Evolutionary conservation across 2,888 invertebrate genomes (phyloP).

Genomic region (Macrophya annulata): DNA sequence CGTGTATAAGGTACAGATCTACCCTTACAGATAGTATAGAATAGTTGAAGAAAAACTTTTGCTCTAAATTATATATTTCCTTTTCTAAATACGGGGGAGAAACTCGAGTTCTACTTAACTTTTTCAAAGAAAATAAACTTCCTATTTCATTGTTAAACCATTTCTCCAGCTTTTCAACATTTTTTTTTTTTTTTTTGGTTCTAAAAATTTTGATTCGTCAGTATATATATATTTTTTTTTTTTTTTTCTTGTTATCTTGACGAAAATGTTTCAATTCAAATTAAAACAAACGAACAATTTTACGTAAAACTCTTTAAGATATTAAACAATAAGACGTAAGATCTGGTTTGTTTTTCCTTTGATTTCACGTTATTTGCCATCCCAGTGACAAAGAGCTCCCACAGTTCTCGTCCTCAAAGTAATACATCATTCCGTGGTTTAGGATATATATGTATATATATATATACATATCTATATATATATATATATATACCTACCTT

Average conservation of each 20-base stretch:
- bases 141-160: not conserved
- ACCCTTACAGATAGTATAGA: not conserved
- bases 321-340: conserved; percentile 7
- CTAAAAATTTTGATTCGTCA: no score
- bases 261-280: not conserved
- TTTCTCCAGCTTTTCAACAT: not conserved
- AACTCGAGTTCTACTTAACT: not conserved
- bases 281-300: not conserved
- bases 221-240: not conserved
- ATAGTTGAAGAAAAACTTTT: not conserved
- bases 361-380: conserved; percentile 31
- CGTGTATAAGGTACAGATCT: not conserved
- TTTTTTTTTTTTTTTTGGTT: no score
- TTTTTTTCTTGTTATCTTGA: not conserved
- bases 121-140: not conserved
- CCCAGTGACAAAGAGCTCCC: conserved; percentile 19
- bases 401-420: conserved; percentile 7
- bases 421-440: conserved; percentile 42
- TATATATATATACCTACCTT: not conserved
- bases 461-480: not conserved
- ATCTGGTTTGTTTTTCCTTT: conserved; percentile 7
- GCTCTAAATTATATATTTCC: not conserved
- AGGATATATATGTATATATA: not conserved
- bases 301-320: not conserved
- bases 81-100: not conserved